phyloP scores from a whole-genome alignment of 2,797 vertebrate species.

The Crocidura indochinensis region DNA sequence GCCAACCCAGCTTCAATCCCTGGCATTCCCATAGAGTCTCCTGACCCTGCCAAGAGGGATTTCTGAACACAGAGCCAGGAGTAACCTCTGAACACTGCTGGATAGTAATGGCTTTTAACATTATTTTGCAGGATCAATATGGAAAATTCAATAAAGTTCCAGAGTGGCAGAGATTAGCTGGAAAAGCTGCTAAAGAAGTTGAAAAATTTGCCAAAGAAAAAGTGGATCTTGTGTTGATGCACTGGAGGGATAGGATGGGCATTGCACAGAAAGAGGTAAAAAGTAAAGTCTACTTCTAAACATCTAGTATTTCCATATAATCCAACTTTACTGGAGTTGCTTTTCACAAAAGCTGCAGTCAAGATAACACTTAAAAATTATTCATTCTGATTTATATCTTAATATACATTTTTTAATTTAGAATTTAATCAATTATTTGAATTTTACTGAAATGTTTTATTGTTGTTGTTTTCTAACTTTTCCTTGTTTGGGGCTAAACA shows the following conservation, averaged over 20 bases:
- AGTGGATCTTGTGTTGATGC: conserved; percentile 97
- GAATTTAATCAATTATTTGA: not conserved
- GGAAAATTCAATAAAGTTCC: conserved; percentile 97
- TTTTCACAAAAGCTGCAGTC: not conserved
- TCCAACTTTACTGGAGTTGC: not conserved
- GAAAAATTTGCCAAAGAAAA: conserved; percentile 99
- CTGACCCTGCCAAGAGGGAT: too few relatives aligned
- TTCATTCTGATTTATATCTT: not conserved
- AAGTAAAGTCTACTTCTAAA: not conserved
- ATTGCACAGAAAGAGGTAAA: conserved; percentile 99
- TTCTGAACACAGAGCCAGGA: too few relatives aligned
- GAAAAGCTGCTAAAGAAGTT: conserved; percentile 99
- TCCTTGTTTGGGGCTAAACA: too few relatives aligned
- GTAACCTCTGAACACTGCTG: too few relatives aligned
- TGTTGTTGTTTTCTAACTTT: not conserved
- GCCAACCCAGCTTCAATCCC: too few relatives aligned
- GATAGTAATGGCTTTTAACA: conserved; percentile 9
- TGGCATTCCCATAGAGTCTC: too few relatives aligned
- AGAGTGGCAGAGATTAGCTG: conserved; percentile 98
- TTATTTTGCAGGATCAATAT: conserved; percentile 94
- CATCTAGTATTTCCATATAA: not conserved
- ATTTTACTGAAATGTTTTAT: conserved; percentile 60
- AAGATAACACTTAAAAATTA: not conserved
- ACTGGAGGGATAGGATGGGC: conserved; percentile 99
- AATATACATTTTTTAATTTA: not conserved